These are phyloP conservation scores for Pararge aegeria DNA, from an alignment of 1,140 invertebrate genomes.

Conservation along the genomic window DNA sequence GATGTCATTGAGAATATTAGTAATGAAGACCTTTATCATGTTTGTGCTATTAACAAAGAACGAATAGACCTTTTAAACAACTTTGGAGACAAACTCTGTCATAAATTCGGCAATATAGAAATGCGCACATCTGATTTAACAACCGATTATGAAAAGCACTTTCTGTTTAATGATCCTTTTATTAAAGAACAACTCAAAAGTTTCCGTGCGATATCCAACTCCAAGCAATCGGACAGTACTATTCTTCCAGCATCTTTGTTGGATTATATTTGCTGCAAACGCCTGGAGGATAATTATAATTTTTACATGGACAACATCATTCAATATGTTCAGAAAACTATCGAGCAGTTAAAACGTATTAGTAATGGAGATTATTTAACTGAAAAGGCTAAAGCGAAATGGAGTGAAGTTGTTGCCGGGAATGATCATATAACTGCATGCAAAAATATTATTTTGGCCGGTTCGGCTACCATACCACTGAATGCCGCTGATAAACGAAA, in stretches of 20 bases:
- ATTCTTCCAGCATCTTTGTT: conserved; percentile 53
- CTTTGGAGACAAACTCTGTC: conserved; percentile 50
- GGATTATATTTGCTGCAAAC: conserved; percentile 63
- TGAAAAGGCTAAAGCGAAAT: conserved; percentile 64
- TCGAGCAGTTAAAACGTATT: conserved; percentile 68
- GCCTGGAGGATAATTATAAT: conserved; percentile 60
- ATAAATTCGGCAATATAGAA: conserved; percentile 56
- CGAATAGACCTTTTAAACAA: conserved; percentile 51
- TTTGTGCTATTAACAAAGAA: conserved; percentile 55
- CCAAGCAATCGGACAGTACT: conserved; percentile 30
- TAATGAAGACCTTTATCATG: conserved; percentile 51
- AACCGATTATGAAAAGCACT: conserved; percentile 40
- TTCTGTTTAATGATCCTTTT: conserved; percentile 48
- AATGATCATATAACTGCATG: conserved; percentile 17
- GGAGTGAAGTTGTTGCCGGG: conserved; percentile 43
- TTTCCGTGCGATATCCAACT: conserved; percentile 37
- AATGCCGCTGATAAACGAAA: conserved; percentile 41
- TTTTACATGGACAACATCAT: conserved; percentile 74
- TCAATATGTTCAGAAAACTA: conserved; percentile 59
- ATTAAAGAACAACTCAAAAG: conserved; percentile 54
- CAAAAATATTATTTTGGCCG: conserved; percentile 44
- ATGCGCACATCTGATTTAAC: conserved; percentile 43
- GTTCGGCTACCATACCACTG: conserved; percentile 49
- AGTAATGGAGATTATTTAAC: conserved; percentile 72
- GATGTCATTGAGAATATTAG: conserved; percentile 55